Base-by-base conservation (phyloP, 2,797 vertebrate genomes). In the Propithecus perrieri region DNA sequence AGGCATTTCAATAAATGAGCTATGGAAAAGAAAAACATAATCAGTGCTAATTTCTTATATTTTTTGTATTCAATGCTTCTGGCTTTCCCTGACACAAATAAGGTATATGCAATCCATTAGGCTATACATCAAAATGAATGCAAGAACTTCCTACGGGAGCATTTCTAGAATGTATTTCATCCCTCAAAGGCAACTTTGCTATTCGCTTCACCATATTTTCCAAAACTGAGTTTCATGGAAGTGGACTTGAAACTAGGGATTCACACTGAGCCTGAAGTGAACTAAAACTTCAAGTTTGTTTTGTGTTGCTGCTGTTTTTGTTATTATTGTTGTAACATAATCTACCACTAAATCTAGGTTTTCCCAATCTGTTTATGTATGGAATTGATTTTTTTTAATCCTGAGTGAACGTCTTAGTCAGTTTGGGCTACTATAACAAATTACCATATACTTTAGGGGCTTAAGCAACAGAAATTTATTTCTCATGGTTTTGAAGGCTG, bases 161-260 rank as follows among this genome's bases (percentile, higher is more conserved):
- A 91, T 95, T 93, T 93, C 57, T 89, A 86, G 28, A 91, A 86
- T 86, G 41, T 13, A 92, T 95, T 96, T 95, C 48, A 81, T 90
- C 26, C 65, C 76, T 20, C 65, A 90, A 95, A 95, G 48, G 35
- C 50, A 85, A 67, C 53, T 89, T 74, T 72, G 17, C 28, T 89
- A 75, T 85, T 87, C 26, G 41, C 80, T 87, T 96, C 87, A 90
- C 96, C 72, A 95, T 38, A 74, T 85, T 87, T 95, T 96, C 90
- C 59, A 96, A 94, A 97, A 92, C 26, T 85, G 85, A 92, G n/a
- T 81, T 96, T 85, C 50, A 57, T 92, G 55, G 18, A 14, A 83
- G 75, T 93, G 10, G 50, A 94, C 75, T 83, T 91, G 50, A 24
- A 95, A 80, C n/a, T 30, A 81, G 61, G 55, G 61, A 91, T 86